These are phyloP conservation scores for Reinhardtius hippoglossoides DNA, from an alignment of 2,113 vertebrate species.

Conservation along the genomic window DNA sequence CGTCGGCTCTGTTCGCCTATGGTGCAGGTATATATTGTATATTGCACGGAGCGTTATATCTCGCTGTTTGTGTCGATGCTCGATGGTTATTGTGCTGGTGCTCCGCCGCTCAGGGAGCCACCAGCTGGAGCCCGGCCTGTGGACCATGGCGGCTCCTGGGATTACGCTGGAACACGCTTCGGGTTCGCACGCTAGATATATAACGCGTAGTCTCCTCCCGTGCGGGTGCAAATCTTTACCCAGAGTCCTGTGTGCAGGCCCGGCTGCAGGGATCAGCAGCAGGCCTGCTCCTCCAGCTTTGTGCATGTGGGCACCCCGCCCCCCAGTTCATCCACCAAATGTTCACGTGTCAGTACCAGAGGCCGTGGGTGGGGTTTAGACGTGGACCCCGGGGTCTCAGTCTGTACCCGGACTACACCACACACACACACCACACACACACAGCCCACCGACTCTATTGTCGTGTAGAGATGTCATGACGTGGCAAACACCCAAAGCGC, in stretches of 20 bases:
- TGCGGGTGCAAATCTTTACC: not conserved
- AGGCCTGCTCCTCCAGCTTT: not conserved
- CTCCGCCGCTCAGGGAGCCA: not conserved
- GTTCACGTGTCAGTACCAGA: slow-evolving; percentile 71
- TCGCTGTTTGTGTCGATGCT: too few relatives aligned
- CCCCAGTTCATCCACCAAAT: slow-evolving; percentile 17
- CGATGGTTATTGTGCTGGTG: not conserved
- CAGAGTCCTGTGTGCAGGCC: not conserved
- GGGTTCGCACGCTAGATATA: slow-evolving; percentile 5
- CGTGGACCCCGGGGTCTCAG: slow-evolving; percentile 51
- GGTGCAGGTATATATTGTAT: not conserved
- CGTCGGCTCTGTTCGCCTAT: not conserved
- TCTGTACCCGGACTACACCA: not conserved
- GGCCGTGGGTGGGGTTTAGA: slow-evolving; percentile 47
- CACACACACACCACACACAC: too few relatives aligned
- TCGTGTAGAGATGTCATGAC: too few relatives aligned
- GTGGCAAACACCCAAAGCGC: too few relatives aligned
- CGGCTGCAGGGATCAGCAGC: not conserved
- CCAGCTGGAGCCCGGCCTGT: not conserved
- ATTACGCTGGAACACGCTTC: slow-evolving; percentile 14
- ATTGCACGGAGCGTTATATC: too few relatives aligned
- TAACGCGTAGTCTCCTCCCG: not conserved
- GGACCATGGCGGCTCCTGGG: slow-evolving; percentile 3
- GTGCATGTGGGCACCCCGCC: not conserved
- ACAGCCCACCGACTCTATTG: too few relatives aligned